These are phyloP conservation scores for Thereva nobilitata DNA, from an alignment of 2,888 invertebrate species.

Conservation along the genomic window DNA sequence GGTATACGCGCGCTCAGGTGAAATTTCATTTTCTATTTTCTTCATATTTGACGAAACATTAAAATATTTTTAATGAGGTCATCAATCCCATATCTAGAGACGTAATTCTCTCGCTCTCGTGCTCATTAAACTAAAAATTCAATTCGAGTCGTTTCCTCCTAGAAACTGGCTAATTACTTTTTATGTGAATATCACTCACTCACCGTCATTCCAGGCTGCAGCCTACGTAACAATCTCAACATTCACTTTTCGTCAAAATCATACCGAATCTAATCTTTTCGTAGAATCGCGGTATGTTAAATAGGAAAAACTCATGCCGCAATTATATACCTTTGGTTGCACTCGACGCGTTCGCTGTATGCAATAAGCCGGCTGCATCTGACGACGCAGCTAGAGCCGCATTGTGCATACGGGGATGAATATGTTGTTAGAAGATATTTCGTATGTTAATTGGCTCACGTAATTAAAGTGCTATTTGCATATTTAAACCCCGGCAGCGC, in stretches of 20 bases:
- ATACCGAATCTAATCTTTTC: slow-evolving; percentile 12
- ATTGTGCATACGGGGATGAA: slow-evolving; percentile 15
- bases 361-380: slow-evolving; percentile 18
- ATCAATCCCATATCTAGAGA: too few species aligned
- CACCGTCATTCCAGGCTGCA: background rate
- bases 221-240: background rate
- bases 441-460: slow-evolving; percentile 37
- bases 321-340: slow-evolving; percentile 6
- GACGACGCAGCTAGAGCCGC: slow-evolving; percentile 7
- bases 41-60: too few species aligned
- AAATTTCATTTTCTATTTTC: too few species aligned
- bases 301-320: slow-evolving; percentile 20
- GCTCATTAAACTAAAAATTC: too few species aligned
- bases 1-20: too few species aligned
- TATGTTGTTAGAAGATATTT: slow-evolving; percentile 18
- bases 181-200: background rate
- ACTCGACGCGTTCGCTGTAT: slow-evolving; percentile 8
- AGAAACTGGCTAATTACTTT: slow-evolving; percentile 3
- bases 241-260: slow-evolving; percentile 25
- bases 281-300: slow-evolving; percentile 5
- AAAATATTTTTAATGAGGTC: too few species aligned
- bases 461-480: slow-evolving; percentile 37
- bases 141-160: too few species aligned
- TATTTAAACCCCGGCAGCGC: slow-evolving; percentile 16
- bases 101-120: too few species aligned